These are phyloP conservation scores for Coccyzus lansbergi DNA, from an alignment of 2,797 vertebrate genomes.

Conservation along the genomic window DNA sequence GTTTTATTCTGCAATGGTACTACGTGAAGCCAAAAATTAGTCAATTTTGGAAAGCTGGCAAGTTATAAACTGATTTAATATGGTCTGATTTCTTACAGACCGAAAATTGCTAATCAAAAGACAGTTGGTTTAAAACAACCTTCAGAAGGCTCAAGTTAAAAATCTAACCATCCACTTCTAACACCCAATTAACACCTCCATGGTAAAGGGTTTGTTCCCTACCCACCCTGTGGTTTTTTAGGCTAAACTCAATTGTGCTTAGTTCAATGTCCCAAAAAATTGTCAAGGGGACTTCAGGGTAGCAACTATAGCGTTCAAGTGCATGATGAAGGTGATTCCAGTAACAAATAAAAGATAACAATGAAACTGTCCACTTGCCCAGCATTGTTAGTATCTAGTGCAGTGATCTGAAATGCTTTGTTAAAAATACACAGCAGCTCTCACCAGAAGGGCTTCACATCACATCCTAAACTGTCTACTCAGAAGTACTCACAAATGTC, in stretches of 20 bases:
- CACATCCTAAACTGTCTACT: background rate
- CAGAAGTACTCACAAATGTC: background rate
- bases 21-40: background rate
- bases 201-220: background rate
- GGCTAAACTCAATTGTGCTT: background rate
- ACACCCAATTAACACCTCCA: background rate
- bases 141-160: background rate
- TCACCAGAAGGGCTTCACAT: constrained; percentile 10
- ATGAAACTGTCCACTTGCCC: constrained; percentile 14
- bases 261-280: background rate
- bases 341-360: background rate
- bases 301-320: background rate
- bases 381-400: background rate
- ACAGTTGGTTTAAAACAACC: background rate
- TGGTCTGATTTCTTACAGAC: background rate
- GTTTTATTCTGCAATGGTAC: background rate
- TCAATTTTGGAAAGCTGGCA: background rate
- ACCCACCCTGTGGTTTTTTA: background rate
- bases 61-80: background rate
- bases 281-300: background rate
- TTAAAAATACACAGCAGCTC: background rate
- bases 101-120: background rate
- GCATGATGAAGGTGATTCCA: background rate
- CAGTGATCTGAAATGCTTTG: constrained; percentile 4
- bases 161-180: background rate